phyloP scores from a whole-genome alignment of 2,113 vertebrate species.

The Tenrec ecaudatus region DNA sequence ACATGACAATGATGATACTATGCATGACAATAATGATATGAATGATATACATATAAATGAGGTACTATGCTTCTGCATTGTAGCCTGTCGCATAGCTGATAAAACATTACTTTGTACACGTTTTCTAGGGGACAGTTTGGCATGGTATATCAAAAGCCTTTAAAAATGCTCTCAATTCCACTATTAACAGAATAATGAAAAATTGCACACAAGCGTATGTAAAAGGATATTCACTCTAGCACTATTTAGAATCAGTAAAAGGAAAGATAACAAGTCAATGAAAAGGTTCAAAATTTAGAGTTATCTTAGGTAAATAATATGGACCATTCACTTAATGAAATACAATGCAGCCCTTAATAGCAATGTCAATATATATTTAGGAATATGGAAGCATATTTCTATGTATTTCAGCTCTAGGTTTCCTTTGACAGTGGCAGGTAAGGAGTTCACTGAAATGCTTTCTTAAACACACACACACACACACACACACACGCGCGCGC shows the following conservation, averaged over 20 bases:
- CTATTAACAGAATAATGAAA: neutral
- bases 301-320: neutral
- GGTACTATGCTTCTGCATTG: neutral
- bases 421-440: neutral
- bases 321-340: neutral
- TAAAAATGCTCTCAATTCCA: neutral
- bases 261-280: neutral
- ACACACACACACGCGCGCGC: no score
- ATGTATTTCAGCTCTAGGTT: no score
- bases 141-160: neutral
- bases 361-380: neutral
- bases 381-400: accelerated
- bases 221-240: neutral
- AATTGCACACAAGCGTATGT: neutral
- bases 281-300: neutral
- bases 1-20: neutral
- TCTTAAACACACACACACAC: conserved; percentile 54
- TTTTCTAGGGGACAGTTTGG: neutral
- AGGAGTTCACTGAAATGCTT: conserved; percentile 11
- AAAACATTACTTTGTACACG: neutral
- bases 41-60: neutral
- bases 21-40: neutral
- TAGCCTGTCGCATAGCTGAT: neutral
- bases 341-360: neutral
- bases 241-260: neutral